Conservation (phyloP, 2,113 vertebrate species). For the Eonycteris spelaea region DNA sequence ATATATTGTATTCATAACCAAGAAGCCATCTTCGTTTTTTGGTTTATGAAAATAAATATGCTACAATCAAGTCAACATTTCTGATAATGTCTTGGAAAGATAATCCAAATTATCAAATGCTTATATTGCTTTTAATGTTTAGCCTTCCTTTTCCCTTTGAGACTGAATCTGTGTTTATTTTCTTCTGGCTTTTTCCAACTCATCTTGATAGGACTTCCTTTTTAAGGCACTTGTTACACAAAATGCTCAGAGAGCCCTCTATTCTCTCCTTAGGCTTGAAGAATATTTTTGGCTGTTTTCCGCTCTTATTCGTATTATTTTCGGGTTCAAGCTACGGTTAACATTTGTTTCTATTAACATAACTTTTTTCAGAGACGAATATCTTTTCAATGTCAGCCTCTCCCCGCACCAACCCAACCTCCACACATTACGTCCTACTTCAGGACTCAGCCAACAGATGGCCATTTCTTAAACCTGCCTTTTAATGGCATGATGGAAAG, state of each 20-base stretch:
- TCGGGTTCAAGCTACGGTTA: background rate
- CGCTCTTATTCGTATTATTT: background rate
- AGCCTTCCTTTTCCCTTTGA: background rate
- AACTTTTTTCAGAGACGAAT: background rate
- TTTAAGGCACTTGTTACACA: background rate
- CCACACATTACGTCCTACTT: background rate
- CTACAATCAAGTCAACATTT: background rate
- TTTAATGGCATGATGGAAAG: background rate
- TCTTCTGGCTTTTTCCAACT: background rate
- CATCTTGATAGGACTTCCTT: background rate
- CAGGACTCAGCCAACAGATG: background rate
- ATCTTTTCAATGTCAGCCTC: background rate
- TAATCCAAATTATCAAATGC: background rate
- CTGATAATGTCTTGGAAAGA: background rate
- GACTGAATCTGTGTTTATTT: background rate
- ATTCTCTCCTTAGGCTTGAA: background rate
- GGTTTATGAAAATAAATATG: background rate
- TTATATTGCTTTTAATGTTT: background rate
- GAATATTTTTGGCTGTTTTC: background rate
- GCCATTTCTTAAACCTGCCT: background rate
- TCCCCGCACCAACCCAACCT: background rate
- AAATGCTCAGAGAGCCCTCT: background rate
- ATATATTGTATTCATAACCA: background rate
- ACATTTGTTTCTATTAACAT: background rate
- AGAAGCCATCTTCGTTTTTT: background rate